A percentile compares a stretch with the other conserved stretches of the same genome.
Conservation (phyloP, 2,797 vertebrate genomes). For the Philypnodon macrostomus region DNA sequence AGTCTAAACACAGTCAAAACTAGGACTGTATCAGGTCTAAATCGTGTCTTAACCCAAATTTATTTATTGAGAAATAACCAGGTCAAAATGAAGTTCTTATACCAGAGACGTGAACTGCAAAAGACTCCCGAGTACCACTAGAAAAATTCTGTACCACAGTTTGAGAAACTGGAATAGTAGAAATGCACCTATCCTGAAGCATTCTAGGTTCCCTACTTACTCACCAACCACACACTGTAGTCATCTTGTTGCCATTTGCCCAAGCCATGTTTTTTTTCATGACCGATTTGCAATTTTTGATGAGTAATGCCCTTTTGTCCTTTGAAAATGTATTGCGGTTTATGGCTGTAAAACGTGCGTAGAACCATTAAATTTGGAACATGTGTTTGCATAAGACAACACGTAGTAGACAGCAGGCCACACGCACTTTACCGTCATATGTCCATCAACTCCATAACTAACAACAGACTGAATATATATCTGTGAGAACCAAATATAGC, state of each 20-base stretch:
- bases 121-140: no score
- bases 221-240: neutral
- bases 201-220: neutral
- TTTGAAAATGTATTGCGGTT: conserved; percentile 5
- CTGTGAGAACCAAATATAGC: conserved; percentile 45
- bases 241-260: neutral
- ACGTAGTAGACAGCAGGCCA: conserved; percentile 55
- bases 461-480: conserved; percentile 71
- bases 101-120: no score
- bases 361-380: conserved; percentile 10
- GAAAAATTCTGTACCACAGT: no score
- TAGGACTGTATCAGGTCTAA: no score
- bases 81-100: no score
- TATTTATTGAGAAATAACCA: no score
- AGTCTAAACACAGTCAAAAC: no score
- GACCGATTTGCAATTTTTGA: neutral
- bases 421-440: conserved; percentile 62
- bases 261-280: neutral
- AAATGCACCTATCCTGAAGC: neutral
- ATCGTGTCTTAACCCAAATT: no score
- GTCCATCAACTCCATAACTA: conserved; percentile 69
- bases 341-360: conserved; percentile 3
- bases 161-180: neutral
- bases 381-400: conserved; percentile 8
- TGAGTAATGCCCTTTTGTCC: neutral